A percentile compares a stretch with the other conserved stretches of the same genome.
phyloP scores from a whole-genome alignment of 2,888 invertebrate genomes.

The Drosophila cyrtoloma region DNA sequence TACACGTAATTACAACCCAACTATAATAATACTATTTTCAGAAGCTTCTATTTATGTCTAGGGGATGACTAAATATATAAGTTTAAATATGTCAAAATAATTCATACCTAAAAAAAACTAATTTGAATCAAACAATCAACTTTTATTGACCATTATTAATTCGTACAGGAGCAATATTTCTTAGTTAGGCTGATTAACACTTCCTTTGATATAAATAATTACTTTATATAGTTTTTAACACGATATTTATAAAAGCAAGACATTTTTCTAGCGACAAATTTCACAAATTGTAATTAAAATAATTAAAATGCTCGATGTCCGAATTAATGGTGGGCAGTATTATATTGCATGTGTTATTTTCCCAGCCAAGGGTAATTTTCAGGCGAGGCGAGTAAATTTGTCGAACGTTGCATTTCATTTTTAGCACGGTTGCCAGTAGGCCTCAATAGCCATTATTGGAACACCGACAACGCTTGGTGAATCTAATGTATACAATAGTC shows the following conservation, averaged over 20 bases:
- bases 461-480: background rate
- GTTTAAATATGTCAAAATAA: no score
- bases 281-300: no score
- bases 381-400: background rate
- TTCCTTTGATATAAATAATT: background rate
- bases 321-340: background rate
- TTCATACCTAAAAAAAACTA: no score
- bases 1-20: background rate
- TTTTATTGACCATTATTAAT: no score
- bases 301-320: background rate
- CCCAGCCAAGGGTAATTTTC: background rate
- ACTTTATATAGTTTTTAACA: background rate
- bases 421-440: slow-evolving; percentile 1
- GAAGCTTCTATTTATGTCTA: no score
- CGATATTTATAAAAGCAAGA: background rate
- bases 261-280: background rate
- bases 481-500: slow-evolving; percentile 25
- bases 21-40: no score
- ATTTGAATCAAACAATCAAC: no score
- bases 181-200: background rate
- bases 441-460: background rate
- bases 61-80: no score
- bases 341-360: background rate
- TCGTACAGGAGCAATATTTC: background rate
- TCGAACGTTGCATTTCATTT: slow-evolving; percentile 15